Conservation (phyloP, 2,888 invertebrate genomes). For the Cantharis rufa region DNA sequence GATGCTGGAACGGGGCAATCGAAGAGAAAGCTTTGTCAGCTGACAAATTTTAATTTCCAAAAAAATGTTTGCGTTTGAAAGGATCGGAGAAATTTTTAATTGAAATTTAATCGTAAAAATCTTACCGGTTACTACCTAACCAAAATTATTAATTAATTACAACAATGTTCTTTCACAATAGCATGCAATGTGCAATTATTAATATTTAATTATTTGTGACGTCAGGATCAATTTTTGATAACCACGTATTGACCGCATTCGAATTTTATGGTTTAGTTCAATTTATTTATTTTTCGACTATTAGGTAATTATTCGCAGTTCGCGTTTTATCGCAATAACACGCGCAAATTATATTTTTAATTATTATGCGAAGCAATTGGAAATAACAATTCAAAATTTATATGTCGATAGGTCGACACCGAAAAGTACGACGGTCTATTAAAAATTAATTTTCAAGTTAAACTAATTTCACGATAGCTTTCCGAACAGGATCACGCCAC, state of each 20-base stretch:
- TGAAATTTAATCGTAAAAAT: not conserved
- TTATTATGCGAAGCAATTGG: not conserved
- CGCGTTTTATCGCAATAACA: not conserved
- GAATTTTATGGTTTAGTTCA: not conserved
- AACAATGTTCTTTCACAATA: not conserved
- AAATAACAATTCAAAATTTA: not conserved
- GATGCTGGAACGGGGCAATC: constrained; percentile 15
- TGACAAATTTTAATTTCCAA: not conserved
- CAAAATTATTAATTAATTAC: not conserved
- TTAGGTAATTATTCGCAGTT: not conserved
- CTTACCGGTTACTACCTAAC: not conserved
- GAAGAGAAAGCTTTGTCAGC: not conserved
- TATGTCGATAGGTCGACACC: not conserved
- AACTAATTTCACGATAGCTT: not conserved
- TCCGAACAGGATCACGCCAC: not conserved
- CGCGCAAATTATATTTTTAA: no score
- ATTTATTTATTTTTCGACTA: not conserved
- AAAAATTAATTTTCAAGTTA: not conserved
- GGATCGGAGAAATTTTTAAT: not conserved
- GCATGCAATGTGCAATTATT: not conserved
- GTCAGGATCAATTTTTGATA: not conserved
- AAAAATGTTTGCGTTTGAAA: not conserved
- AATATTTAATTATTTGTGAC: not conserved
- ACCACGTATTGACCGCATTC: not conserved
- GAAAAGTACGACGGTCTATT: not conserved